These are phyloP conservation scores for Parelbella ahira DNA, from an alignment of 2,888 invertebrate species.

Conservation along the genomic window DNA sequence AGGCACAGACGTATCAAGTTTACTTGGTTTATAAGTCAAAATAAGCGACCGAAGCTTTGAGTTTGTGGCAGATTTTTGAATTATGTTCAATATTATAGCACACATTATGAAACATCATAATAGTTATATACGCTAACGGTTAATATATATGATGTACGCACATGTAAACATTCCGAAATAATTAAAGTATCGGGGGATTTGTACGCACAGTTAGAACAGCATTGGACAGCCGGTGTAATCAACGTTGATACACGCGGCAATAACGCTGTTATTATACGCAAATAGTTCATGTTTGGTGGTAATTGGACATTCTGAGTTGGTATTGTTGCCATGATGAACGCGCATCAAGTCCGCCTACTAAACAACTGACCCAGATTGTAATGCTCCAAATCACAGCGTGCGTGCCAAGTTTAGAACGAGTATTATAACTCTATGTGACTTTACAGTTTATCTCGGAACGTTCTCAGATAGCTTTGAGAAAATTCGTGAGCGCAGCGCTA, in stretches of 20 bases:
- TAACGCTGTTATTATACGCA: constrained; percentile 15
- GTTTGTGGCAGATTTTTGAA: too few species aligned
- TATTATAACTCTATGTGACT: constrained; percentile 21
- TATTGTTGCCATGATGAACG: constrained; percentile 38
- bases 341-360: constrained; percentile 53
- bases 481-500: too few species aligned
- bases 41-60: too few species aligned
- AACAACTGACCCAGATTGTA: constrained; percentile 71
- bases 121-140: neutral
- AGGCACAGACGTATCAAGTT: too few species aligned
- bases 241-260: constrained; percentile 7
- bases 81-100: too few species aligned
- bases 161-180: too few species aligned
- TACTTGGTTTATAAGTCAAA: too few species aligned
- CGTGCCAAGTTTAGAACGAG: constrained; percentile 57
- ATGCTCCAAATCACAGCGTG: constrained; percentile 65
- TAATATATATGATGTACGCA: too few species aligned
- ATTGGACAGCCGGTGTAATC: constrained; percentile 1
- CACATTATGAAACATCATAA: neutral
- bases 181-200: constrained; percentile 4
- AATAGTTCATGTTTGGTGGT: constrained; percentile 28
- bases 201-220: neutral
- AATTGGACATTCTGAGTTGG: constrained; percentile 32
- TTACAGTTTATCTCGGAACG: neutral
- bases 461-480: neutral